Evolutionary conservation across 2,888 invertebrate species (phyloP).

Genomic region (Lithosia quadra): DNA sequence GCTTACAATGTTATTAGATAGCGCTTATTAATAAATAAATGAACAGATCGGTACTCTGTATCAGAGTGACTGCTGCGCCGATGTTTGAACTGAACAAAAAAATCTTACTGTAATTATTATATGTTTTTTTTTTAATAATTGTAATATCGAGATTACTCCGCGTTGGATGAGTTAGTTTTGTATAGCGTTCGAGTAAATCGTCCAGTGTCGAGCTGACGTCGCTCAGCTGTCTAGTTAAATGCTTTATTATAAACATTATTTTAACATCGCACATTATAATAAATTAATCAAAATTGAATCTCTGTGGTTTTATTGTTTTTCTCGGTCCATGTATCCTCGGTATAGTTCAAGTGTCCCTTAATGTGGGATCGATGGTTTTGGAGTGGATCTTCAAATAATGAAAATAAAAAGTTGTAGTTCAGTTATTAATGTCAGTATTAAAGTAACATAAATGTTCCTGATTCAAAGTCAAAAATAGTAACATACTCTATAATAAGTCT

Average conservation of each 20-base stretch:
- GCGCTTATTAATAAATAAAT: conserved; percentile 75
- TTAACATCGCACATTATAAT: conserved; percentile 87
- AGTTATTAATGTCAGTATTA: too few relatives aligned
- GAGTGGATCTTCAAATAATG: too few relatives aligned
- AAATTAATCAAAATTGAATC: conserved; percentile 84
- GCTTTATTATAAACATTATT: conserved; percentile 86
- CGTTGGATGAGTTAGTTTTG: conserved; percentile 72
- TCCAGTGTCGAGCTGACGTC: conserved; percentile 66
- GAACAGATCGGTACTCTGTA: conserved; percentile 78
- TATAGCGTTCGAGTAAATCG: conserved; percentile 69
- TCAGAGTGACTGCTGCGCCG: conserved; percentile 77
- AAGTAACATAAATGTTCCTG: too few relatives aligned
- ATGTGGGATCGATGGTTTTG: too few relatives aligned
- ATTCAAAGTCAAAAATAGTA: too few relatives aligned
- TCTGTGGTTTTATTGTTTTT: conserved; percentile 56
- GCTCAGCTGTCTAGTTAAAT: conserved; percentile 75
- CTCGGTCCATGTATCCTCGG: too few relatives aligned
- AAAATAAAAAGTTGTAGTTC: too few relatives aligned
- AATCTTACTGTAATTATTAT: conserved; percentile 59
- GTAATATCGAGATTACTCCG: conserved; percentile 69
- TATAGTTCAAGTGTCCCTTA: too few relatives aligned
- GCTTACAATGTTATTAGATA: conserved; percentile 75
- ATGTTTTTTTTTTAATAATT: conserved; percentile 61
- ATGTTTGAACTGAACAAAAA: conserved; percentile 74
- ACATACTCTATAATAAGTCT: too few relatives aligned